Base-by-base conservation (phyloP, 1,140 invertebrate genomes). In the Penaeus japonicus region DNA sequence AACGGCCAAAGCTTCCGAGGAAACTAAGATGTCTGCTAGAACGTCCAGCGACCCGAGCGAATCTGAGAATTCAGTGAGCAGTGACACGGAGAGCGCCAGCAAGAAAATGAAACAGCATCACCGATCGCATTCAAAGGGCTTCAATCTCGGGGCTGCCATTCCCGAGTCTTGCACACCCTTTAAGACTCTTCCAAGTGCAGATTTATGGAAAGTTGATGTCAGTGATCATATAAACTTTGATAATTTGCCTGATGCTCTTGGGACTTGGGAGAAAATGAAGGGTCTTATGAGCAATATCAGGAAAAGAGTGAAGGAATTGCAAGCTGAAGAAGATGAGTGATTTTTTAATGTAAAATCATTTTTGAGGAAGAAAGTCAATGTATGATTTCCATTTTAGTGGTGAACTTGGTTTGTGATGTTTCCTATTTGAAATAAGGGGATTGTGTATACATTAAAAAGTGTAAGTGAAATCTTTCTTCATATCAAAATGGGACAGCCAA, bases 231-330 rank as follows among this genome's bases (percentile, higher is more conserved):
- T 87, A 18, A 59, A 62, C 5, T 87, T 87, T 75, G 85, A 87
- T 30, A 87, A 87, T 53, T 75, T 87, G n/a, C 85, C 85, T 35
- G 79, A 87, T 75, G 79, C 78, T 15, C 54, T 87, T 1, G 85
- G 85, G 35, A 87, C 85, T 7, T 87, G 85, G 85, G 62, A 82
- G 10, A 87, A 87, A n/a, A 87, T 87, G 85, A 87, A 87, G 55
- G 85, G 85, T 27, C 1, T 87, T 4, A 81, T 87, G 85, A 27
- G 22, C 24, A 32, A 15, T 32, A 65, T 87, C 47, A 87, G 55
- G 53, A 81, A 57, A 15, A 47, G 55, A 35, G 73, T 87, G 57
- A n/a, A 2, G 30, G 57, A 73, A n/a, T 32, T 87, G 54, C 85
- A 87, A 73, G 85, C 55, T 20, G 79, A 87, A 73, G 85, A 87